Evolutionary conservation across 2,888 invertebrate species (phyloP), one percentile per base, ranked within the genome.

Genomic region (Polyommatus iphigenia): DNA sequence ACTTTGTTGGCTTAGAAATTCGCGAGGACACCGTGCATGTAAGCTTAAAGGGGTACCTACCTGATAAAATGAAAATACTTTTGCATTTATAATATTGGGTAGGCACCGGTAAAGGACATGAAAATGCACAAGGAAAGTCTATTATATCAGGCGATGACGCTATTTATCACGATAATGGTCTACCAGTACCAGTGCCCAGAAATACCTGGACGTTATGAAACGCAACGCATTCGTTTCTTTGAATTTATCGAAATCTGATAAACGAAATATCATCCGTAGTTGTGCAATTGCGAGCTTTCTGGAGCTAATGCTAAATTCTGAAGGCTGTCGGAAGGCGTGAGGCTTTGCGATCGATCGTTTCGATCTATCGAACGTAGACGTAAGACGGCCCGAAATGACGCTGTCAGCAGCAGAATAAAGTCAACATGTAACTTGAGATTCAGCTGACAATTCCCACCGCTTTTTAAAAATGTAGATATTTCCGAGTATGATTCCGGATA

Each of bases 181-280:
- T 71, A 20, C 77, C 73, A 57, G 29, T n/a, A 77, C 71, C 29
- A 32, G 32, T 18, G 15, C 54, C 77, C 59, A 41, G 6, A 59
- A 77, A 54, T 77, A 73, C 77, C 57, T 73, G 72, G 72, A 78
- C 32, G 73, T 78, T 78, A 78, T 78, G 77, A 78, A 78, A 78
- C 72, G 73, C 72, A 59, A 59, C 41, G 72, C 77, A 62, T 77
- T 72, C 54, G 72, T 72, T 77, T 57, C 72, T 29, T 32, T 71
- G 71, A 24, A 77, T 77, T 72, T 77, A 77, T 77, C 29, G 77
- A 7, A 72, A 77, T 77, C 77, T 57, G 77, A 77, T 77, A 77
- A 73, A 77, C 32, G 72, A 73, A 77, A 77, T 73, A 77, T 73
- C 77, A 77, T 77, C 77, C 24, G 72, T 59, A 18, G 72, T 72